Percentiles rank a stretch among this genome's conserved stretches.
Evolutionary conservation across 2,888 invertebrate genomes (phyloP).

Genomic region (Idaea aversata): DNA sequence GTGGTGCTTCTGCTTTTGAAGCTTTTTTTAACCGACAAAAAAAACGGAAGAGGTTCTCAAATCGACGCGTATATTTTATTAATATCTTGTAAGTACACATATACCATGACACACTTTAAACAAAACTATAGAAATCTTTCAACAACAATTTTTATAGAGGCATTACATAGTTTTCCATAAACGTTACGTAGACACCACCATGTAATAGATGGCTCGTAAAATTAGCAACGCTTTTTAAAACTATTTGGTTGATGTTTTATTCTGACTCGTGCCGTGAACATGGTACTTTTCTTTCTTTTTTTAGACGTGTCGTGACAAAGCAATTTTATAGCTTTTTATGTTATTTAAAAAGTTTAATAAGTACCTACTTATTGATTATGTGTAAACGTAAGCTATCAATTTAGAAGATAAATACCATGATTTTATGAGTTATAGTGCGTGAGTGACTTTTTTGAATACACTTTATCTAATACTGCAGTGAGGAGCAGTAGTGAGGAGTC

Average conservation of each 20-base stretch:
- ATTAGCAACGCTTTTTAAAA: slow-evolving; percentile 34
- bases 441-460: not conserved
- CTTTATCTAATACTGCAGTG: too few species aligned
- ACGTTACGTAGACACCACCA: not conserved
- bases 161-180: slow-evolving; percentile 3
- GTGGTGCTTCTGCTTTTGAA: too few species aligned
- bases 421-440: not conserved
- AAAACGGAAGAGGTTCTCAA: too few species aligned
- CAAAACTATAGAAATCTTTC: not conserved
- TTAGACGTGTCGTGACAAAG: not conserved
- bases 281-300: not conserved
- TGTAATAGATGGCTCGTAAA: slow-evolving; percentile 23
- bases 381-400: not conserved
- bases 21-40: too few species aligned
- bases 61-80: too few species aligned
- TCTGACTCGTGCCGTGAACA: not conserved
- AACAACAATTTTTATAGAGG: not conserved
- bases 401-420: not conserved
- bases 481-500: too few species aligned
- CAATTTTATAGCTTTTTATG: not conserved
- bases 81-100: too few species aligned
- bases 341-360: not conserved
- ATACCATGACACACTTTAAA: too few species aligned
- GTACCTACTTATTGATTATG: not conserved
- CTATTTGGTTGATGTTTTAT: not conserved